These are phyloP conservation scores for Philopedon plagiatum DNA, from an alignment of 2,888 invertebrate species.

Conservation along the genomic window DNA sequence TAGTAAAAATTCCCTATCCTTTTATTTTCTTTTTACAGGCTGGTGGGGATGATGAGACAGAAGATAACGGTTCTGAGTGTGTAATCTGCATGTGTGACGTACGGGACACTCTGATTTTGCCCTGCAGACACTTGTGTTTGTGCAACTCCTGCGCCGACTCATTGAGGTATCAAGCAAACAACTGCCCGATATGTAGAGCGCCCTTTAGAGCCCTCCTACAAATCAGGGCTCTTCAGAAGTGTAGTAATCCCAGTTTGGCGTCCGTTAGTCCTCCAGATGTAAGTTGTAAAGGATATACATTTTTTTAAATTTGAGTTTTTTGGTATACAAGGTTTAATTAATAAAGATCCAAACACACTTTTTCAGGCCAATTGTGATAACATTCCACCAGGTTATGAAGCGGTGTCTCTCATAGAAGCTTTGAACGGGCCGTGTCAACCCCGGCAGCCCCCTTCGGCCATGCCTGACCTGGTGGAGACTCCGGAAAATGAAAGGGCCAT, in stretches of 20 bases:
- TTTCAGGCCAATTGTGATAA: constrained; percentile 81
- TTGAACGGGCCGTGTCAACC: constrained; percentile 89
- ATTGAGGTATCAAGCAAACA: constrained; percentile 96
- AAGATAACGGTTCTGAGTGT: constrained; percentile 97
- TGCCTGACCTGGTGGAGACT: constrained; percentile 70
- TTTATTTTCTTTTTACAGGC: constrained; percentile 47
- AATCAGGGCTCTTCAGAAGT: constrained; percentile 92
- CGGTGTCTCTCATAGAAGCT: constrained; percentile 95
- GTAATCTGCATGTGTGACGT: constrained; percentile 99
- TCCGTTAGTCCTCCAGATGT: constrained; percentile 77
- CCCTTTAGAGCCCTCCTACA: constrained; percentile 97
- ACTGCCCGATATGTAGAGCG: constrained; percentile 99
- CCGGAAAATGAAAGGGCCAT: constrained; percentile 77
- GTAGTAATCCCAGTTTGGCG: constrained; percentile 70
- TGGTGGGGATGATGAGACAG: constrained; percentile 85
- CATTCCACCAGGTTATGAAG: constrained; percentile 94
- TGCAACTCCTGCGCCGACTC: constrained; percentile 99
- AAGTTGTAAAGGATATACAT: constrained; percentile 59
- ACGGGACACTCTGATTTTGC: constrained; percentile 96
- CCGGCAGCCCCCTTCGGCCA: constrained; percentile 68
- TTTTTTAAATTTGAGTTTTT: not conserved
- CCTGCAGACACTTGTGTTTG: constrained; percentile 96
- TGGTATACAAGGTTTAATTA: no score
- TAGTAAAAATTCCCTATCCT: not conserved
- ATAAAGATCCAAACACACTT: no score